phyloP scores from a whole-genome alignment of 2,888 invertebrate genomes.

The Glaucopsyche alexis region DNA sequence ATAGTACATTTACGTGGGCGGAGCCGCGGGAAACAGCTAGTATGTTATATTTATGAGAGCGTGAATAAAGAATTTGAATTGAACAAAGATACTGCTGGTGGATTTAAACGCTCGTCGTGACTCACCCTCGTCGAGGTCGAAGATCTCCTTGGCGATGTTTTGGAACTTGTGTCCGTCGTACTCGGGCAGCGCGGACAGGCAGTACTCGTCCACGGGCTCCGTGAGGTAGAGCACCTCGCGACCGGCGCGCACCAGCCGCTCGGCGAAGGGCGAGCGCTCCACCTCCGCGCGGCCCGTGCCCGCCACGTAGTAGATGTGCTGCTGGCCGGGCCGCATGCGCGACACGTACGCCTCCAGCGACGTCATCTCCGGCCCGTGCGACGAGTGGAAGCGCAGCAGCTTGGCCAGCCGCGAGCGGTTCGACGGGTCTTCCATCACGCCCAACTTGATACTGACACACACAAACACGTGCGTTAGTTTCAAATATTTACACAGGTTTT shows the following conservation, averaged over 20 bases:
- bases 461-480: slow-evolving; percentile 3
- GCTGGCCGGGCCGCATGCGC: slow-evolving; percentile 97
- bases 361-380: slow-evolving; percentile 83
- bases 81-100: too few relatives aligned
- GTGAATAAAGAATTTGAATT: too few relatives aligned
- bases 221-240: slow-evolving; percentile 96
- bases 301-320: slow-evolving; percentile 97
- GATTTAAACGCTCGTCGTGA: slow-evolving; percentile 15
- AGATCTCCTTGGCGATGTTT: slow-evolving; percentile 99
- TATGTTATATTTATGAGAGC: not conserved
- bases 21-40: too few relatives aligned
- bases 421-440: slow-evolving; percentile 98
- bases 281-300: slow-evolving; percentile 93
- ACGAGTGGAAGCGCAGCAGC: slow-evolving; percentile 93
- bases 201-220: slow-evolving; percentile 99
- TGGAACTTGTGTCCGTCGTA: slow-evolving; percentile 99
- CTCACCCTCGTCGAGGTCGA: slow-evolving; percentile 88
- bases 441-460: slow-evolving; percentile 88
- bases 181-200: slow-evolving; percentile 96
- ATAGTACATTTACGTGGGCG: too few relatives aligned
- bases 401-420: slow-evolving; percentile 98
- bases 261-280: slow-evolving; percentile 95
- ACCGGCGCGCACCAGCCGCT: slow-evolving; percentile 93
- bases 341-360: slow-evolving; percentile 93
- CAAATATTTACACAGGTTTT: not conserved